Base-by-base conservation (phyloP, 2,888 invertebrate genomes). In the Ectemnius continuus region DNA sequence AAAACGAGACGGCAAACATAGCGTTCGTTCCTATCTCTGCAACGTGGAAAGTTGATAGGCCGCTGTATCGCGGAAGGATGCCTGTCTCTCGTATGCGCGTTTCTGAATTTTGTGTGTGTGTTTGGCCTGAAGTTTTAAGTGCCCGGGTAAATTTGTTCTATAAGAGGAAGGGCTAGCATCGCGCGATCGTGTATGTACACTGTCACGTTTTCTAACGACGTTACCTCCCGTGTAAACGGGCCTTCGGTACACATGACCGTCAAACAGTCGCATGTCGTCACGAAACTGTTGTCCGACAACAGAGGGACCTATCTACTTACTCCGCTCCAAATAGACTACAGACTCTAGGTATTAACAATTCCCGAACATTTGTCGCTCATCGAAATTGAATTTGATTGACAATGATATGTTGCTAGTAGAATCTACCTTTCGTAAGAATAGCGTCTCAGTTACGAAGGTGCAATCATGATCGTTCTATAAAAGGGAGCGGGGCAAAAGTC, bases 201-300 rank as follows among this genome's bases (percentile, higher is more conserved):
- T 82, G 85, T 82, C 84, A 82, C 85, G 81, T 84, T 85, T 83
- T 83, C 81, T 79, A 82, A 84, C 82, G 78, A 80, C 81, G 78
- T 85, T 80, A 79, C 78, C 73, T 85, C 77, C 74, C 77, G 73
- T 81, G 82, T 79, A 81, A 84, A 80, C 81, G 76, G 74, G 72
- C 76, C 80, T 79, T 78, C 67, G 61, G 81, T 70, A 85, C 85
- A 85, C 80, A 85, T 64, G 67, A 76, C 73, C 78, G 78, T 75
- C 85, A 84, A 85, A 85, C 83, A 85, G 79, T 79, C 78, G 67
- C 76, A 72, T 66, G 58, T 73, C 68, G 78, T 60, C 80, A 82
- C 77, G 77, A 73, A 74, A 71, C 64, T 84, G 74, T 78, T 84
- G 76, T 76, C 79, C 78, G 74, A 70, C 67, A 57, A 45, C 68